Conservation (phyloP, 2,797 vertebrate species). For the Hydrolagus colliei region DNA sequence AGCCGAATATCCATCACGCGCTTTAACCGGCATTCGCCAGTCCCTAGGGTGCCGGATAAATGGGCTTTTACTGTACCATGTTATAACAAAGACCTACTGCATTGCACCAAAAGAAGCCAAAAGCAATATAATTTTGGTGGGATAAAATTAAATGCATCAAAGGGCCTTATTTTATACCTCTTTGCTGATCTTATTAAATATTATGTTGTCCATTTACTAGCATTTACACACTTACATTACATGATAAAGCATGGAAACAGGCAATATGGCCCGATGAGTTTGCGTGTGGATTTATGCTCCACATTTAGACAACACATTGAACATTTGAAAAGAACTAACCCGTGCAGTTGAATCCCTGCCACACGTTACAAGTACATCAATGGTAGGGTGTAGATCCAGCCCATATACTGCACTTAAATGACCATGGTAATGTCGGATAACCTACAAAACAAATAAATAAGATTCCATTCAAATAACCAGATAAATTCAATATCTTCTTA, state of each 20-base stretch:
- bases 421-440: constrained; percentile 95
- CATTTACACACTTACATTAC: no score
- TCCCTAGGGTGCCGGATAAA: no score
- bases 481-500: no score
- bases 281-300: background rate
- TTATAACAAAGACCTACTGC: background rate
- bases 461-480: no score
- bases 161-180: no score
- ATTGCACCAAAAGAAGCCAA: background rate
- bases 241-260: no score
- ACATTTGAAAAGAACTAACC: constrained; percentile 52
- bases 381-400: constrained; percentile 89
- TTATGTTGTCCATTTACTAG: no score
- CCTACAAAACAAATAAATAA: constrained; percentile 53
- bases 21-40: no score
- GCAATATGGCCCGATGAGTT: background rate
- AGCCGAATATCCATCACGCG: no score
- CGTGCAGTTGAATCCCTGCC: constrained; percentile 91
- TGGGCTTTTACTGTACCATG: no score
- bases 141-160: no score
- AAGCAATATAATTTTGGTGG: background rate
- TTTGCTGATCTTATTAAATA: no score
- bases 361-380: constrained; percentile 90
- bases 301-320: background rate
- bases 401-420: constrained; percentile 93